phyloP scores from a whole-genome alignment of 2,113 vertebrate genomes.

The Hassar affinis region DNA sequence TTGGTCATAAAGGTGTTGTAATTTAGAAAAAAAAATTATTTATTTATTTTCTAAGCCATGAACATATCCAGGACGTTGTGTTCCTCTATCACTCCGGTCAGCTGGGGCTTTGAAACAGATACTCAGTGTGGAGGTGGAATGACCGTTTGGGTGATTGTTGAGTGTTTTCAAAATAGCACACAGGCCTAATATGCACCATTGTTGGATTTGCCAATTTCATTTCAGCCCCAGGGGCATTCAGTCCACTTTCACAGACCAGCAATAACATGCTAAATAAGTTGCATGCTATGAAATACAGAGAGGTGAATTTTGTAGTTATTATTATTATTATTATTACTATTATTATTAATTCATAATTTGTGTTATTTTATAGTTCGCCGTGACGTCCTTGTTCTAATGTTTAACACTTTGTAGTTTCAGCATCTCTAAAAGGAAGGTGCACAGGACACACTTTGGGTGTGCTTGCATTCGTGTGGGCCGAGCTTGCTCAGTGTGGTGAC shows the following conservation, averaged over 20 bases:
- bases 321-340: too few species aligned
- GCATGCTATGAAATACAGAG: slow-evolving; percentile 4
- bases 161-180: background rate
- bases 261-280: slow-evolving; percentile 16
- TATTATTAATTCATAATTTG: slow-evolving; percentile 6
- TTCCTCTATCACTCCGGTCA: background rate
- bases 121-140: background rate
- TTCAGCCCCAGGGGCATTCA: background rate
- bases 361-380: background rate
- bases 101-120: background rate
- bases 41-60: background rate
- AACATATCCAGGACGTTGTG: background rate
- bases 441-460: background rate
- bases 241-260: slow-evolving; percentile 12
- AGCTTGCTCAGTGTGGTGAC: background rate
- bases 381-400: background rate
- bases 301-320: background rate
- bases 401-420: background rate
- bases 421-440: slow-evolving; percentile 17
- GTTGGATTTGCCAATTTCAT: background rate
- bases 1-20: background rate
- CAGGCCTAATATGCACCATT: slow-evolving; percentile 3
- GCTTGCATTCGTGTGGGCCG: background rate
- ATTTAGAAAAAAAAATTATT: too few species aligned
- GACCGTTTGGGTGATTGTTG: slow-evolving; percentile 15